Percentiles rank a stretch among this genome's conserved stretches.
Conservation (phyloP, 2,888 invertebrate genomes). For the Ecdyonurus torrentis region DNA sequence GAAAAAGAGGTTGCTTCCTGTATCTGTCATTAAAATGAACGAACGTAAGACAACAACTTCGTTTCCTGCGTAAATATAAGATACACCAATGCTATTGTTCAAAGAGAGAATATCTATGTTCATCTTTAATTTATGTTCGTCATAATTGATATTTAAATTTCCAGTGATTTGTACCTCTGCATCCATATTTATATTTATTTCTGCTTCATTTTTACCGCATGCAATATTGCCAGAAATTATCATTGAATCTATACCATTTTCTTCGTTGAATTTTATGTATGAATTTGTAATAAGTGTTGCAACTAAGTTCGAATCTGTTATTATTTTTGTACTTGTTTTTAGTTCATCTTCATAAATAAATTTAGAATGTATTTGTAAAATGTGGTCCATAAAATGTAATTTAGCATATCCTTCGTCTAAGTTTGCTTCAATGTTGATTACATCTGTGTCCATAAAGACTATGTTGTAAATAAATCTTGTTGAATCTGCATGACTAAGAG, state of each 20-base stretch:
- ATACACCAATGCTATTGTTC: not conserved
- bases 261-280: not conserved
- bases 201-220: not conserved
- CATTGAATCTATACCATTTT: not conserved
- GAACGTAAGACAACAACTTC: too few relatives aligned
- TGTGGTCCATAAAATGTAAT: not conserved
- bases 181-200: not conserved
- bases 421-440: not conserved
- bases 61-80: too few relatives aligned
- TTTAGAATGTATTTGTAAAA: conserved; percentile 1
- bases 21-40: too few relatives aligned
- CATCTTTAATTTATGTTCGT: not conserved
- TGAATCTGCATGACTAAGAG: not conserved
- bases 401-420: not conserved
- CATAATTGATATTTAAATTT: not conserved
- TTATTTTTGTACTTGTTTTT: not conserved
- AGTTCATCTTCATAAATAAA: not conserved
- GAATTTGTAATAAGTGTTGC: not conserved
- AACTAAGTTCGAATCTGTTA: not conserved
- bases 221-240: not conserved
- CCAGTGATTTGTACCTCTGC: not conserved
- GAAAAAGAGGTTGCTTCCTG: too few relatives aligned
- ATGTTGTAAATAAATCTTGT: not conserved
- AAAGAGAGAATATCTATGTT: not conserved
- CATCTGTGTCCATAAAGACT: not conserved